A percentile compares a stretch with the other conserved stretches of the same genome.
Evolutionary conservation across 2,888 invertebrate species (phyloP).

Genomic region (Xestia c-nigrum): DNA sequence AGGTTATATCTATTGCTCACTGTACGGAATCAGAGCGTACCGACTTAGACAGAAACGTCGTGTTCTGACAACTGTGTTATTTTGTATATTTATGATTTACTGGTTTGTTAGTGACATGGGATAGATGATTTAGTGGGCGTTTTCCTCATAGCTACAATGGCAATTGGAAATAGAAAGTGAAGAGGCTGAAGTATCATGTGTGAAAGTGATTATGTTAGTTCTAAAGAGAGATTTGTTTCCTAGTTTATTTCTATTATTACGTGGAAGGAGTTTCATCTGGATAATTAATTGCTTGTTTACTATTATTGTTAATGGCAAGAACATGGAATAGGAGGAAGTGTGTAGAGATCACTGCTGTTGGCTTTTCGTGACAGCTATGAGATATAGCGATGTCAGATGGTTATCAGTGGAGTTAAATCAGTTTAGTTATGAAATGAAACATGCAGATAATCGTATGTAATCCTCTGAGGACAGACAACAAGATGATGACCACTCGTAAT

Average conservation of each 20-base stretch:
- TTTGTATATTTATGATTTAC: constrained; percentile 68
- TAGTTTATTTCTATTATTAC: constrained; percentile 24
- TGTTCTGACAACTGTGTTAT: constrained; percentile 67
- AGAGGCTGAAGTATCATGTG: constrained; percentile 16
- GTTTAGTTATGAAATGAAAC: constrained; percentile 25
- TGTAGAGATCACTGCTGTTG: constrained; percentile 6
- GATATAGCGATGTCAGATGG: constrained; percentile 31
- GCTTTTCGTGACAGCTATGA: constrained; percentile 25
- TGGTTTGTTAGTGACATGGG: constrained; percentile 59
- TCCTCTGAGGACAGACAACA: background rate
- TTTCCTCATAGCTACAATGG: constrained; percentile 48
- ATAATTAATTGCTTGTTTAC: constrained; percentile 48
- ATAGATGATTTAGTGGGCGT: constrained; percentile 59
- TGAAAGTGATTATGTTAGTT: constrained; percentile 13
- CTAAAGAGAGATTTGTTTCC: constrained; percentile 33
- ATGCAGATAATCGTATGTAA: constrained; percentile 19
- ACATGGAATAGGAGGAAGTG: constrained; percentile 33
- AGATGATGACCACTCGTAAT: background rate
- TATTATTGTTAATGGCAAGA: constrained; percentile 30
- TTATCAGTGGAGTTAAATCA: constrained; percentile 22
- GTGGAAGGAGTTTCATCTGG: constrained; percentile 19
- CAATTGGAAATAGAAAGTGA: constrained; percentile 41
- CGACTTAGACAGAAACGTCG: constrained; percentile 63
- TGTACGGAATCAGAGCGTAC: constrained; percentile 74
- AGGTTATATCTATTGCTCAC: constrained; percentile 75